Conservation (phyloP, 2,113 vertebrate genomes). For the Orycteropus afer region DNA sequence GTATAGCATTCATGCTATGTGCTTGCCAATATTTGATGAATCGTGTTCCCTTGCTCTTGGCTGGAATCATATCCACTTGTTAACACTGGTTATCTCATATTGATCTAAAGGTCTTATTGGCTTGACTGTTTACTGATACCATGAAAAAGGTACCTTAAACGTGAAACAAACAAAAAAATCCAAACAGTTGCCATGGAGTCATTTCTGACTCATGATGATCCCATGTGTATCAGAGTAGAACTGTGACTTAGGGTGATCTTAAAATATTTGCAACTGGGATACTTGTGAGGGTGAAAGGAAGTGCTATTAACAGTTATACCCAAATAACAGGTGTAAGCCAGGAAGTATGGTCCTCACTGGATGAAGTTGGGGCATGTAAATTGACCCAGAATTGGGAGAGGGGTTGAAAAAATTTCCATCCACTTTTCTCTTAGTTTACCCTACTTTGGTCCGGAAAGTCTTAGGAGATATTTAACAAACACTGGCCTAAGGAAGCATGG, state of each 20-base stretch:
- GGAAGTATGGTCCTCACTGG: not conserved
- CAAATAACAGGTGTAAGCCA: constrained; percentile 32
- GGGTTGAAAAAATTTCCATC: constrained; percentile 32
- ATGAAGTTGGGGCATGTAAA: not conserved
- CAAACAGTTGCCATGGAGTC: no score
- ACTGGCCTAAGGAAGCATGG: not conserved
- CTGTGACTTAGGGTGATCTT: not conserved
- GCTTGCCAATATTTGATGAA: constrained; percentile 39
- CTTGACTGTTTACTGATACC: constrained; percentile 24
- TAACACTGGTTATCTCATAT: constrained; percentile 24
- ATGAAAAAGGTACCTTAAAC: constrained; percentile 26
- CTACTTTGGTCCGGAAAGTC: constrained; percentile 39
- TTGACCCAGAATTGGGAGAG: constrained; percentile 42
- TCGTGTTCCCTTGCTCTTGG: constrained; percentile 55
- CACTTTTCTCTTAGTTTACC: constrained; percentile 27
- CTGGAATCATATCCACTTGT: constrained; percentile 44
- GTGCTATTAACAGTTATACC: not conserved
- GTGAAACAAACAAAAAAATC: no score
- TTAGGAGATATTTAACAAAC: constrained; percentile 14
- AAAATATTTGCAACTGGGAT: not conserved
- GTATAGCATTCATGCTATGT: not conserved
- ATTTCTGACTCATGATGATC: no score
- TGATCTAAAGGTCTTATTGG: constrained; percentile 33
- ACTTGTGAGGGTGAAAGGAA: not conserved
- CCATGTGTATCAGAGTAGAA: no score